These are phyloP conservation scores for Sebastes cheni DNA, from an alignment of 2,797 vertebrate species.

Conservation along the genomic window DNA sequence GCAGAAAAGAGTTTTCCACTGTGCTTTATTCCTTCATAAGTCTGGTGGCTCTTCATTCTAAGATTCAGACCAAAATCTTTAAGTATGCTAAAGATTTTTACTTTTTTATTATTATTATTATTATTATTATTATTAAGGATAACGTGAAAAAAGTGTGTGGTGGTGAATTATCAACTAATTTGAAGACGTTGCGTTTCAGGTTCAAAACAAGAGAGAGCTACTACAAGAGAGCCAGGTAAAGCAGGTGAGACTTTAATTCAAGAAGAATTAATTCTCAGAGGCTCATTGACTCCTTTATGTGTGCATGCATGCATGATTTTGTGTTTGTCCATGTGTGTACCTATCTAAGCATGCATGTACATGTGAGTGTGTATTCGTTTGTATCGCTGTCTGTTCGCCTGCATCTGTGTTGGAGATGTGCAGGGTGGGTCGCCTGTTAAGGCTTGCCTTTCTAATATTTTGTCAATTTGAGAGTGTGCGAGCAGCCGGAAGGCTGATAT, in stretches of 20 bases:
- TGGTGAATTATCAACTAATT: constrained; percentile 21
- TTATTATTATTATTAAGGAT: not conserved
- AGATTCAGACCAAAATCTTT: not conserved
- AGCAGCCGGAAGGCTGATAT: constrained; percentile 63
- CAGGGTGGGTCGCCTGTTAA: constrained; percentile 56
- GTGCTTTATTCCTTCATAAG: not conserved
- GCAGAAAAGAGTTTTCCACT: not conserved
- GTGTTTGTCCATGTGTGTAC: constrained; percentile 28
- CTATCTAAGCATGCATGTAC: constrained; percentile 22
- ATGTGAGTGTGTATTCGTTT: constrained; percentile 20
- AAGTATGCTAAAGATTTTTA: not conserved
- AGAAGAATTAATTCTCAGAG: constrained; percentile 5
- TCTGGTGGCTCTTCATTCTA: not conserved
- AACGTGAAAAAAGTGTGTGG: not conserved
- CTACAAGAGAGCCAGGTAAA: constrained; percentile 91
- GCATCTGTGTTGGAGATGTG: constrained; percentile 46
- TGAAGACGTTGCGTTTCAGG: constrained; percentile 77
- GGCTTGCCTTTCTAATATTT: constrained; percentile 75
- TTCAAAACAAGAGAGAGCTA: constrained; percentile 87
- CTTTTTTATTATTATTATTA: not conserved
- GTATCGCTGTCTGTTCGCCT: constrained; percentile 37
- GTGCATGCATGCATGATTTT: constrained; percentile 25
- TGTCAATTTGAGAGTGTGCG: constrained; percentile 58
- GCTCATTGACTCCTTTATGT: not conserved
- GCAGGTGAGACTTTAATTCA: constrained; percentile 87